A percentile compares a stretch with the other conserved stretches of the same genome.
Evolutionary conservation across 2,888 invertebrate genomes (phyloP).

Genomic region (Morpho deidamia): DNA sequence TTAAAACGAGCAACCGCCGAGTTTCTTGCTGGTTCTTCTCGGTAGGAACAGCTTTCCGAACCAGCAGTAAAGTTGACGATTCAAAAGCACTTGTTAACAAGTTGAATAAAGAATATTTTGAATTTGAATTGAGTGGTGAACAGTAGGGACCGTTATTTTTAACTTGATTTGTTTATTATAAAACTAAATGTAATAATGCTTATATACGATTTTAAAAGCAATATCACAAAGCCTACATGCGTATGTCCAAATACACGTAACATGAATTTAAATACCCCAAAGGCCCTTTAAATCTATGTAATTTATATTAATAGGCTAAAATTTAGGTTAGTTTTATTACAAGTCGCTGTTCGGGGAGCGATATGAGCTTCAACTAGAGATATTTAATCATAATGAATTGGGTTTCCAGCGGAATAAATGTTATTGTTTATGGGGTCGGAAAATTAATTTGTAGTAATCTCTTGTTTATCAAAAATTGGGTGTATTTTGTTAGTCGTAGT

Average conservation of each 20-base stretch:
- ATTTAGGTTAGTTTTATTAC: slow-evolving; percentile 65
- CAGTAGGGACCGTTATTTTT: no score
- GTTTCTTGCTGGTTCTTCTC: no score
- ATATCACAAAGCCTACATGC: not conserved
- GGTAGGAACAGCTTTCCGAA: no score
- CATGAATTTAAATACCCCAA: slow-evolving; percentile 56
- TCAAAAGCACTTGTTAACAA: no score
- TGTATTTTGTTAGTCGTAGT: no score
- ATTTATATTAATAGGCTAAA: slow-evolving; percentile 70
- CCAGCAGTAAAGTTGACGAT: no score
- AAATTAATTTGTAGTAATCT: not conserved
- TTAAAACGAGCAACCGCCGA: no score
- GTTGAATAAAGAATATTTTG: no score
- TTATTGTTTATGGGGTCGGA: not conserved
- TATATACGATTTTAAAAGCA: not conserved
- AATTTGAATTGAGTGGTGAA: no score
- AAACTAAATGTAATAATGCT: no score
- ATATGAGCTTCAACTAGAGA: slow-evolving; percentile 50
- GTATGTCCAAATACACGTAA: slow-evolving; percentile 44
- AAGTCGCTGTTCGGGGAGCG: slow-evolving; percentile 58
- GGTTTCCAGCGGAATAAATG: slow-evolving; percentile 13
- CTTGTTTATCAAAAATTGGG: no score
- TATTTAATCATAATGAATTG: slow-evolving; percentile 50
- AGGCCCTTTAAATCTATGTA: slow-evolving; percentile 69
- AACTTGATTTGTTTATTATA: no score